A percentile compares a stretch with the other conserved stretches of the same genome.
Evolutionary conservation across 2,888 invertebrate genomes (phyloP).

Genomic region (Caenorhabditis japonica): DNA sequence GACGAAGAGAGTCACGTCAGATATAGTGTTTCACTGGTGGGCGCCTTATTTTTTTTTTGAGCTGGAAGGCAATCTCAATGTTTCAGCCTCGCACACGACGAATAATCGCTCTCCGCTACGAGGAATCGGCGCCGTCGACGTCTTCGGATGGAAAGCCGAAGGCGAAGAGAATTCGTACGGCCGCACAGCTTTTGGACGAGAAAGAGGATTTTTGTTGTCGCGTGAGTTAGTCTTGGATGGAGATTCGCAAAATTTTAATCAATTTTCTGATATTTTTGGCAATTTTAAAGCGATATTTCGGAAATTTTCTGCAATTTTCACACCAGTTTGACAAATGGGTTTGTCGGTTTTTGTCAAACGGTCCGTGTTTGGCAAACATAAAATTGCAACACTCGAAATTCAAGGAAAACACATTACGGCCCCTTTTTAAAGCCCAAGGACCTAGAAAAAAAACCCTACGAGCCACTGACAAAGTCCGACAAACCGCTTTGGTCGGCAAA

Average conservation of each 20-base stretch:
- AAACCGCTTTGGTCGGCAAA: too few species aligned
- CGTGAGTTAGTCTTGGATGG: background rate
- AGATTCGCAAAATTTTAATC: background rate
- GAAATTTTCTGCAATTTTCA: too few species aligned
- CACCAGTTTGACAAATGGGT: too few species aligned
- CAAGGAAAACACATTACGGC: too few species aligned
- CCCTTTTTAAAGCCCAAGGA: too few species aligned
- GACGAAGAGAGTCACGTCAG: constrained; percentile 17
- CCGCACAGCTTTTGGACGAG: constrained; percentile 38
- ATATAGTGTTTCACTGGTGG: constrained; percentile 37
- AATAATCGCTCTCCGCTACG: constrained; percentile 36
- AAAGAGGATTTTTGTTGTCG: constrained; percentile 38
- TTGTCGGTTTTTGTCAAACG: too few species aligned
- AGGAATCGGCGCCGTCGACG: constrained; percentile 21
- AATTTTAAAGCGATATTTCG: too few species aligned
- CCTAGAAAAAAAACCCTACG: too few species aligned
- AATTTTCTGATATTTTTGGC: too few species aligned
- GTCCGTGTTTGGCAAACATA: too few species aligned
- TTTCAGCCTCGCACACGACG: constrained; percentile 28
- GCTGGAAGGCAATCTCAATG: background rate
- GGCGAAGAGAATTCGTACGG: constrained; percentile 21
- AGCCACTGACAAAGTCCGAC: too few species aligned
- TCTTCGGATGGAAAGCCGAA: constrained; percentile 11
- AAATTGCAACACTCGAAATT: too few species aligned
- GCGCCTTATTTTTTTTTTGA: background rate